Percentiles rank a stretch among this genome's conserved stretches.
Conservation (phyloP, 2,797 vertebrate genomes). For the Micromesistius poutassou region DNA sequence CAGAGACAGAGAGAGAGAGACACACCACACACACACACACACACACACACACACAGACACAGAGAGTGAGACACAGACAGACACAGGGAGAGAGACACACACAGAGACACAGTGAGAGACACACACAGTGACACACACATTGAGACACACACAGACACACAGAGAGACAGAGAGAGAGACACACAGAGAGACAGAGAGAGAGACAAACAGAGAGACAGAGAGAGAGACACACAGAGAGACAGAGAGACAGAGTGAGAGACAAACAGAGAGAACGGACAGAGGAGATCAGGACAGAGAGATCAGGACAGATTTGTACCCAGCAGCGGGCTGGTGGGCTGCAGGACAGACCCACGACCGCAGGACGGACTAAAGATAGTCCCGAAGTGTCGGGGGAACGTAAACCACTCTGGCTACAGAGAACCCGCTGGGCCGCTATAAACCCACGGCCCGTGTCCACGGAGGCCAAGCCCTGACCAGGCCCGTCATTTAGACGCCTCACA, state of each 20-base stretch:
- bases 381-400: neutral
- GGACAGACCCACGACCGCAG: no score
- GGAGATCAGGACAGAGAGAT: slow-evolving; percentile 3
- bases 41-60: no score
- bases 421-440: neutral
- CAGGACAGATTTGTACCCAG: slow-evolving; percentile 25
- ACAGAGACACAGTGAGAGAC: neutral
- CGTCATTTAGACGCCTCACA: neutral
- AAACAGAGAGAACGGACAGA: no score
- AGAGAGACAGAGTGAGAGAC: no score
- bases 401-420: neutral
- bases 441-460: no score
- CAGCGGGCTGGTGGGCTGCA: neutral
- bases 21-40: no score
- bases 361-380: neutral
- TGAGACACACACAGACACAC: no score
- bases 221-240: neutral
- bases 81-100: neutral
- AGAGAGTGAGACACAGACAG: no score
- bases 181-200: no score
- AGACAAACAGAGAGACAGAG: no score
- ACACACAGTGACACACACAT: no score
- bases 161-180: no score
- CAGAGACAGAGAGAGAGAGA: neutral
- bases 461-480: neutral